phyloP scores from a whole-genome alignment of 2,888 invertebrate species.

The Antitype chi region DNA sequence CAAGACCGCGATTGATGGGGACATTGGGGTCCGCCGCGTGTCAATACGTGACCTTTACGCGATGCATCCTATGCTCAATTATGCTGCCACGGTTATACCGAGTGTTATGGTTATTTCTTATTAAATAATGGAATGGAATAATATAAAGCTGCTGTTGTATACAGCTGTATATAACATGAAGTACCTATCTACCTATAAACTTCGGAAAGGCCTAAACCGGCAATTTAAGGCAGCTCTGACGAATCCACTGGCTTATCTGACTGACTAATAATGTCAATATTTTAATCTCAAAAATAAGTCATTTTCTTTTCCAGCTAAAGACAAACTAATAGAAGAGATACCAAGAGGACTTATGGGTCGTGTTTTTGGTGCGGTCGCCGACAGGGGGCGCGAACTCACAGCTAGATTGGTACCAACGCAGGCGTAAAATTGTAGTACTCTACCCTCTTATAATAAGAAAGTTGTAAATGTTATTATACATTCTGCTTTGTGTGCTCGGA shows the following conservation, averaged over 20 bases:
- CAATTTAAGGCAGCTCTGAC: too few relatives aligned
- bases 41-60: too few relatives aligned
- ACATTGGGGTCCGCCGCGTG: too few relatives aligned
- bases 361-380: constrained; percentile 84
- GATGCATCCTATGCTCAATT: too few relatives aligned
- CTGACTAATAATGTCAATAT: background rate
- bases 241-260: background rate
- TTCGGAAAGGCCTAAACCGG: background rate
- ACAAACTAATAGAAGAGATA: constrained; percentile 67
- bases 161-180: too few relatives aligned
- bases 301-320: constrained; percentile 64
- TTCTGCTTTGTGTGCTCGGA: background rate
- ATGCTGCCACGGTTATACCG: too few relatives aligned
- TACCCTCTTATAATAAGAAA: background rate
- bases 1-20: too few relatives aligned
- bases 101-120: background rate
- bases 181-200: background rate
- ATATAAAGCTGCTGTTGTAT: too few relatives aligned
- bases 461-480: constrained; percentile 10
- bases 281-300: background rate
- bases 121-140: background rate
- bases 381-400: constrained; percentile 82
- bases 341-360: constrained; percentile 80
- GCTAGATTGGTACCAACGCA: constrained; percentile 78
- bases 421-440: constrained; percentile 63